Percentiles rank a stretch among this genome's conserved stretches.
phyloP scores from a whole-genome alignment of 1,140 invertebrate genomes.

The Formica exsecta region DNA sequence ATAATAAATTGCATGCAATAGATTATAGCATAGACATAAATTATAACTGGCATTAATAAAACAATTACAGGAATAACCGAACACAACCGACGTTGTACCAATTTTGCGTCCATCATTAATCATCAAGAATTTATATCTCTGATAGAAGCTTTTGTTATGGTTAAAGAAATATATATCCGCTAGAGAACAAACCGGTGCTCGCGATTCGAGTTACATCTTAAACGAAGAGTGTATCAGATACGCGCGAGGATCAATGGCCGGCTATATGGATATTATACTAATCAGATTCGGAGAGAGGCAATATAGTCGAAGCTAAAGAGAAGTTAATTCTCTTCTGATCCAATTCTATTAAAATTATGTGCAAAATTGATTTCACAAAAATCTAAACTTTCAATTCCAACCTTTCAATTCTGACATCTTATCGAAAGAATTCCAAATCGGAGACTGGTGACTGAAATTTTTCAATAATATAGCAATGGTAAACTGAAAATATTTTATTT shows the following conservation, averaged over 20 bases:
- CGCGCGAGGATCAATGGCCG: slow-evolving; percentile 17
- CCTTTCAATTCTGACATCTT: not conserved
- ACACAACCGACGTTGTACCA: not conserved
- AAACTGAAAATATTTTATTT: not conserved
- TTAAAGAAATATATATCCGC: slow-evolving; percentile 33
- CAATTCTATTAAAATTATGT: not conserved
- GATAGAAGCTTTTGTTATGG: slow-evolving; percentile 34
- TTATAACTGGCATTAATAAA: slow-evolving; percentile 21
- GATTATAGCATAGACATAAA: not conserved
- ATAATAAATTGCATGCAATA: not conserved
- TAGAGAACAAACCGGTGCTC: not conserved
- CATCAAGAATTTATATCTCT: slow-evolving; percentile 42
- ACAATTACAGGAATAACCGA: not conserved
- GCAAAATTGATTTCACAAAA: not conserved
- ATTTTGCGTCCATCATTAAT: slow-evolving; percentile 41
- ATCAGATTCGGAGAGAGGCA: slow-evolving; percentile 6
- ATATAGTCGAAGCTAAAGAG: not conserved
- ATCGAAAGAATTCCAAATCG: not conserved
- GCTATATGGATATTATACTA: slow-evolving; percentile 24
- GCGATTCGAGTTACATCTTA: slow-evolving; percentile 23
- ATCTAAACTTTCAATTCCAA: not conserved
- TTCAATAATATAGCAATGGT: not conserved
- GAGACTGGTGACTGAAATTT: not conserved
- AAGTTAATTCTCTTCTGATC: not conserved
- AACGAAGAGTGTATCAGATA: slow-evolving; percentile 50